Percentiles rank a stretch among this genome's conserved stretches.
phyloP scores from a whole-genome alignment of 2,797 vertebrate species.

The Pseudochirops cupreus region DNA sequence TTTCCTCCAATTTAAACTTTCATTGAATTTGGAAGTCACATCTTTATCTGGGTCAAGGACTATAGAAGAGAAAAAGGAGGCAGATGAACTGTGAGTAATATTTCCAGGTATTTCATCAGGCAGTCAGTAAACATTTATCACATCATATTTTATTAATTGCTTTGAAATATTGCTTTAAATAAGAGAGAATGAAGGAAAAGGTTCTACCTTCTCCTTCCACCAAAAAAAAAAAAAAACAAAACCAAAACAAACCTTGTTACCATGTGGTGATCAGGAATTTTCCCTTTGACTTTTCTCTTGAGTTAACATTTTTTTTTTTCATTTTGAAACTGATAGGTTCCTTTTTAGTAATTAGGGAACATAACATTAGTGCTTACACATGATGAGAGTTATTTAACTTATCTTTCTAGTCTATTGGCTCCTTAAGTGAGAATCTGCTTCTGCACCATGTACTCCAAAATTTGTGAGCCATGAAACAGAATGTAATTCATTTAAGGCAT shows the following conservation, averaged over 20 bases:
- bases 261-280: conserved; percentile 24
- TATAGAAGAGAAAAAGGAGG: conserved; percentile 54
- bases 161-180: conserved; percentile 41
- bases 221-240: too few relatives aligned
- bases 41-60: conserved; percentile 77
- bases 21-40: conserved; percentile 73
- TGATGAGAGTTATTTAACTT: background rate
- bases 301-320: conserved; percentile 1
- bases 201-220: background rate
- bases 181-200: conserved; percentile 37
- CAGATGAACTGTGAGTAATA: conserved; percentile 48
- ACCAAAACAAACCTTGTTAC: conserved; percentile 40
- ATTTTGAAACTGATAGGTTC: background rate
- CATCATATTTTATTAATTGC: conserved; percentile 20
- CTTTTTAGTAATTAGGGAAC: conserved; percentile 9
- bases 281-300: background rate
- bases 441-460: background rate
- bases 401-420: background rate
- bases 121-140: background rate
- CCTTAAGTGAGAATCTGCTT: background rate
- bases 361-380: background rate
- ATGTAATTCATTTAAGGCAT: background rate
- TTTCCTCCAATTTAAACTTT: conserved; percentile 51
- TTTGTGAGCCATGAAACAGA: background rate
- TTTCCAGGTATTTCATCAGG: conserved; percentile 42